phyloP scores from a whole-genome alignment of 2,888 invertebrate genomes.

The Cistogaster globosa region DNA sequence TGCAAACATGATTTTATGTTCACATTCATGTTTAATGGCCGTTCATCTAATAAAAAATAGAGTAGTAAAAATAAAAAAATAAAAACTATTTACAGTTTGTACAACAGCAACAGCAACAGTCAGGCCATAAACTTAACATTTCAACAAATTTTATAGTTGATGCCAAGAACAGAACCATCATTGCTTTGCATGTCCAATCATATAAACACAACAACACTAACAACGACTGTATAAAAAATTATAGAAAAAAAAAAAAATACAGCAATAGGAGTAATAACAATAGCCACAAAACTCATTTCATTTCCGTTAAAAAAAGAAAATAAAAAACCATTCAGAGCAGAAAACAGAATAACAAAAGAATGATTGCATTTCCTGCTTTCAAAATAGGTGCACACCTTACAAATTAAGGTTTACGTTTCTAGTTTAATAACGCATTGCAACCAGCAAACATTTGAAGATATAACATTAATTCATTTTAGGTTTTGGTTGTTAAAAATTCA shows the following conservation, averaged over 20 bases:
- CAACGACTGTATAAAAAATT: constrained; percentile 15
- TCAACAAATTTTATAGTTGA: constrained; percentile 60
- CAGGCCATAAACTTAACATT: constrained; percentile 45
- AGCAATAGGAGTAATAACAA: constrained; percentile 49
- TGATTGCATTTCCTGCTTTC: constrained; percentile 62
- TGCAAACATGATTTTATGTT: constrained; percentile 62
- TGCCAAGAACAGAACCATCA: constrained; percentile 40
- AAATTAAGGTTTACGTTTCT: constrained; percentile 23
- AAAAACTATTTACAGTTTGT: background rate
- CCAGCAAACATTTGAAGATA: constrained; percentile 20
- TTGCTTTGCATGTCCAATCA: constrained; percentile 15
- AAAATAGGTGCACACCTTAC: constrained; percentile 17
- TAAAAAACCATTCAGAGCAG: background rate
- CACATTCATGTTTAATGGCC: constrained; percentile 51
- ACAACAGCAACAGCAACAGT: constrained; percentile 9
- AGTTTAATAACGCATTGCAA: constrained; percentile 2
- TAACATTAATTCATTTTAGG: no score
- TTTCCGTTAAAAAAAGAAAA: constrained; percentile 55
- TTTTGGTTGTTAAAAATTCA: no score
- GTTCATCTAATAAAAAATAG: constrained; percentile 28
- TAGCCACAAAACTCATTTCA: constrained; percentile 62
- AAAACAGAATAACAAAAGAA: constrained; percentile 36
- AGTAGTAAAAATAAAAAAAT: constrained; percentile 43
- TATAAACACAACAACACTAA: background rate
- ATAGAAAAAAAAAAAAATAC: background rate